Percentiles rank a stretch among this genome's conserved stretches.
These are phyloP conservation scores for Cosmopolites sordidus DNA, from an alignment of 2,888 invertebrate species.

Conservation along the genomic window DNA sequence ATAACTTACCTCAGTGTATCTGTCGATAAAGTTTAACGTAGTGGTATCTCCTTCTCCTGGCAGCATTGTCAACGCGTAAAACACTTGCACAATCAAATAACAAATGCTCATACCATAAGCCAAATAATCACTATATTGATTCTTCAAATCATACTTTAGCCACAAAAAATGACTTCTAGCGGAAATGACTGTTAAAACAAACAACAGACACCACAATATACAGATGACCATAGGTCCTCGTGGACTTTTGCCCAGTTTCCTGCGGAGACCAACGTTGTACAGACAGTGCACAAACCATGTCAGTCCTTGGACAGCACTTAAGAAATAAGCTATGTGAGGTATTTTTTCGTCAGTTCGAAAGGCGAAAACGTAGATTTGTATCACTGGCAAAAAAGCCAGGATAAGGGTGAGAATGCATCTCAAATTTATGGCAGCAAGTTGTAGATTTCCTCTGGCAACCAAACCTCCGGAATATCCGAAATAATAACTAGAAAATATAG, in stretches of 20 bases:
- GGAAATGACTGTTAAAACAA: constrained; percentile 64
- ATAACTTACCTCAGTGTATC: constrained; percentile 37
- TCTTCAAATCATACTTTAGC: constrained; percentile 40
- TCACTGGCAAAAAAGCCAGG: constrained; percentile 63
- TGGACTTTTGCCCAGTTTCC: constrained; percentile 60
- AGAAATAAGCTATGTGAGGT: constrained; percentile 62
- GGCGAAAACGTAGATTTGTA: constrained; percentile 63
- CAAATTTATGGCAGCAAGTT: constrained; percentile 60
- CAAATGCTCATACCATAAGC: constrained; percentile 60
- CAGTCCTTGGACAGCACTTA: constrained; percentile 65
- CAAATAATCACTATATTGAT: constrained; percentile 43
- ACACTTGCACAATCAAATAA: constrained; percentile 58
- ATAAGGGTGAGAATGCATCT: constrained; percentile 61
- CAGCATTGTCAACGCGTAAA: constrained; percentile 69
- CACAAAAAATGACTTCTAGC: constrained; percentile 61
- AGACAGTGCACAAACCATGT: constrained; percentile 81
- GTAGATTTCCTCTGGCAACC: constrained; percentile 60
- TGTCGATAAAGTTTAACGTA: constrained; percentile 43
- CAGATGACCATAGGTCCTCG: constrained; percentile 70
- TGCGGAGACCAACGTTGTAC: constrained; percentile 65
- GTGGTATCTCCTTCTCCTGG: constrained; percentile 56
- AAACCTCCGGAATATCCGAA: constrained; percentile 64
- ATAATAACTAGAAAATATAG: constrained; percentile 75
- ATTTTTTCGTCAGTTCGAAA: constrained; percentile 51
- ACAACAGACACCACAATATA: constrained; percentile 64